Conservation (phyloP, 2,888 invertebrate genomes). For the Xestobium rufovillosum region DNA sequence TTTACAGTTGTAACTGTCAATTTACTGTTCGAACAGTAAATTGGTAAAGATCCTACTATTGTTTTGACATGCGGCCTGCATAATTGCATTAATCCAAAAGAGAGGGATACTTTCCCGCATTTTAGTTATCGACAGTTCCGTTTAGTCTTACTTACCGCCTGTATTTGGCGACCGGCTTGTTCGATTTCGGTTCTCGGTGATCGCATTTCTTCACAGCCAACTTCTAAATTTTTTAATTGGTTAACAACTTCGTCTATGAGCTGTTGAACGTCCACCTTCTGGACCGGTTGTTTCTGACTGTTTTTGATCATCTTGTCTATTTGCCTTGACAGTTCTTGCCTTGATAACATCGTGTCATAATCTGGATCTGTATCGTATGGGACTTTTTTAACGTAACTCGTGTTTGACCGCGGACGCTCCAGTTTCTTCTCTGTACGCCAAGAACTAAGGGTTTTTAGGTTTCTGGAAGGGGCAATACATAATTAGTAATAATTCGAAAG, state of each 20-base stretch:
- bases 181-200: conserved; percentile 51
- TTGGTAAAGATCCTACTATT: too few relatives aligned
- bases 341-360: conserved; percentile 47
- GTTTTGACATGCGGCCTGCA: too few relatives aligned
- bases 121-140: neutral
- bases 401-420: conserved; percentile 15
- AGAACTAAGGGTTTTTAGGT: conserved; percentile 44
- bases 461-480: conserved; percentile 31
- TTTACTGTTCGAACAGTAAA: too few relatives aligned
- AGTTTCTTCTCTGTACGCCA: conserved; percentile 46
- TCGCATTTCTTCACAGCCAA: conserved; percentile 21
- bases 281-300: conserved; percentile 32
- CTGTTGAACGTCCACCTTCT: conserved; percentile 42
- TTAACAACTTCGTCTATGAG: conserved; percentile 39
- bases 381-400: conserved; percentile 18
- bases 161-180: conserved; percentile 49
- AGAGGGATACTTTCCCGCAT: too few relatives aligned
- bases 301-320: conserved; percentile 28
- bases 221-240: conserved; percentile 37
- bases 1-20: too few relatives aligned
- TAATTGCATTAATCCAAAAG: too few relatives aligned
- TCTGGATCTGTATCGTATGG: conserved; percentile 53
- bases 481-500: neutral
- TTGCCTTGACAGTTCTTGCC: conserved; percentile 35
- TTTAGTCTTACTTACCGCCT: conserved; percentile 44